Percentiles rank a stretch among this genome's conserved stretches.
Conservation (phyloP, 2,888 invertebrate genomes). For the Melanargia galathea region DNA sequence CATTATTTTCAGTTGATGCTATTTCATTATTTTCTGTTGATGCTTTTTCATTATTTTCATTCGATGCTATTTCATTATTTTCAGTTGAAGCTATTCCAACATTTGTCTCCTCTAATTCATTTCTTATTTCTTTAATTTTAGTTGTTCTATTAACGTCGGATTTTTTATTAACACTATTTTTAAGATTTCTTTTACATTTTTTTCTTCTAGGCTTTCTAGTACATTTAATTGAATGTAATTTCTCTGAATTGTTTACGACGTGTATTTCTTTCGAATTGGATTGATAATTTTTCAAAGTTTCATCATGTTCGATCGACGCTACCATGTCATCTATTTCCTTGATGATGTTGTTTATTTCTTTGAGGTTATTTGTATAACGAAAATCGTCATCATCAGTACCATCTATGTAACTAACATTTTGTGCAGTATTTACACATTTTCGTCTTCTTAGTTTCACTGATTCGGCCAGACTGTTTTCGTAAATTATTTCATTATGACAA, state of each 20-base stretch:
- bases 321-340: background rate
- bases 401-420: background rate
- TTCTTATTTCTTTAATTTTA: background rate
- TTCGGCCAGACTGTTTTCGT: constrained; percentile 5
- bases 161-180: background rate
- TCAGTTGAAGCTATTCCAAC: background rate
- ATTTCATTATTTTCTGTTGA: background rate
- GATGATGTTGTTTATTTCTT: background rate
- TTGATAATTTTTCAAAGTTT: background rate
- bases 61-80: too few species aligned
- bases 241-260: background rate
- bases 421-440: background rate
- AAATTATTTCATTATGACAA: background rate
- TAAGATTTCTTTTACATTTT: background rate
- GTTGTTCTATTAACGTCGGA: background rate
- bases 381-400: background rate
- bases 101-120: background rate
- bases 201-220: constrained; percentile 1
- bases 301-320: background rate
- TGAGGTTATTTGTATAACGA: background rate
- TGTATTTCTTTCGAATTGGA: background rate
- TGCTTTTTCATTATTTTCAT: background rate
- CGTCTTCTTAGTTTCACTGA: constrained; percentile 1
- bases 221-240: background rate
- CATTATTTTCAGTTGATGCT: background rate